phyloP scores from a whole-genome alignment of 2,888 invertebrate species.

The Pocota personata region DNA sequence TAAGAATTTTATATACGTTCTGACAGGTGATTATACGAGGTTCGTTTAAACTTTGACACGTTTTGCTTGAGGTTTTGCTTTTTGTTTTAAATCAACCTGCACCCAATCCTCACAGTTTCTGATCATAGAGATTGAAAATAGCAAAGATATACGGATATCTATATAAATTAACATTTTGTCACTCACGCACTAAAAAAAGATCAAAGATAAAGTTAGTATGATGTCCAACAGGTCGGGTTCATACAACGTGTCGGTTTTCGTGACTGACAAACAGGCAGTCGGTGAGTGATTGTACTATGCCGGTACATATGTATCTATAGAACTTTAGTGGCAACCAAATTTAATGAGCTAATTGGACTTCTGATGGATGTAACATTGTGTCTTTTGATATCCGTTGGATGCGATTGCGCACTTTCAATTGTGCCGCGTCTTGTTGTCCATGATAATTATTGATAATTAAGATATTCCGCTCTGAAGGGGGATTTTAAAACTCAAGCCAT shows the following conservation, averaged over 20 bases:
- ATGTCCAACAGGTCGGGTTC: not conserved
- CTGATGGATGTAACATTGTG: not conserved
- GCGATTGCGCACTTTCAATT: no score
- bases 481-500: no score
- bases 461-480: no score
- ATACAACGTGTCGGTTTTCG: not conserved
- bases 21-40: slow-evolving; percentile 42
- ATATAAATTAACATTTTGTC: not conserved
- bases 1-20: slow-evolving; percentile 11
- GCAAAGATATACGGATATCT: not conserved
- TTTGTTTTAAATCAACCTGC: not conserved
- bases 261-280: slow-evolving; percentile 7
- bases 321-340: not conserved
- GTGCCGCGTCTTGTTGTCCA: no score
- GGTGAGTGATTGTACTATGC: slow-evolving; percentile 18
- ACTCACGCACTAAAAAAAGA: not conserved
- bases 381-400: not conserved
- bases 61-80: slow-evolving; percentile 3
- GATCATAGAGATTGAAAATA: not conserved
- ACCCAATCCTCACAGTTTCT: not conserved
- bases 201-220: not conserved
- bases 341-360: not conserved
- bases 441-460: no score
- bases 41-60: slow-evolving; percentile 20
- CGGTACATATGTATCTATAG: not conserved